These are phyloP conservation scores for Sphinx pinastri DNA, from an alignment of 2,888 invertebrate species.

Conservation along the genomic window DNA sequence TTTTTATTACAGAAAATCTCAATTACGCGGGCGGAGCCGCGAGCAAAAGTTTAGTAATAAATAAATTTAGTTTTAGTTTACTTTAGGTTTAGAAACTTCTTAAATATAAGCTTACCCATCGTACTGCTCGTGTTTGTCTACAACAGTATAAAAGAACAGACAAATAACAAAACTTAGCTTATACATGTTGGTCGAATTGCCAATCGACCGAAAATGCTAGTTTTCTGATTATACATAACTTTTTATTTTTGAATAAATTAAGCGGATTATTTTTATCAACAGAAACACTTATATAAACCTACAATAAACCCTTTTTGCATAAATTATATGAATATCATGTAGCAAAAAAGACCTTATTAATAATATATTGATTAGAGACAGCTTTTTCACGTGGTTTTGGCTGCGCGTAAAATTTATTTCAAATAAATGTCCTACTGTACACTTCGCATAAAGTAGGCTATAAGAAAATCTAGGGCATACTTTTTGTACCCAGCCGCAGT, in stretches of 20 bases:
- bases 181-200: slow-evolving; percentile 42
- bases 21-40: no score
- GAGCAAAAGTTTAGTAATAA: not conserved
- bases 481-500: no score
- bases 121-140: slow-evolving; percentile 64
- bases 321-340: no score
- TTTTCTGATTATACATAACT: not conserved
- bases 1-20: no score
- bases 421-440: no score
- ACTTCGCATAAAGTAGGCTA: no score
- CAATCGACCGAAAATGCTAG: not conserved
- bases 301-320: no score
- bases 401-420: no score
- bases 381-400: no score
- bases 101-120: slow-evolving; percentile 56
- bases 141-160: slow-evolving; percentile 44
- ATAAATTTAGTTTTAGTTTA: not conserved
- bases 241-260: not conserved
- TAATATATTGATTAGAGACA: not conserved
- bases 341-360: no score
- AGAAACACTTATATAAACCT: not conserved
- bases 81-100: not conserved
- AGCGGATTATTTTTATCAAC: slow-evolving; percentile 1
- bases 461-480: no score
- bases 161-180: slow-evolving; percentile 46